phyloP scores from a whole-genome alignment of 2,797 vertebrate genomes.

The Melopsittacus undulatus region DNA sequence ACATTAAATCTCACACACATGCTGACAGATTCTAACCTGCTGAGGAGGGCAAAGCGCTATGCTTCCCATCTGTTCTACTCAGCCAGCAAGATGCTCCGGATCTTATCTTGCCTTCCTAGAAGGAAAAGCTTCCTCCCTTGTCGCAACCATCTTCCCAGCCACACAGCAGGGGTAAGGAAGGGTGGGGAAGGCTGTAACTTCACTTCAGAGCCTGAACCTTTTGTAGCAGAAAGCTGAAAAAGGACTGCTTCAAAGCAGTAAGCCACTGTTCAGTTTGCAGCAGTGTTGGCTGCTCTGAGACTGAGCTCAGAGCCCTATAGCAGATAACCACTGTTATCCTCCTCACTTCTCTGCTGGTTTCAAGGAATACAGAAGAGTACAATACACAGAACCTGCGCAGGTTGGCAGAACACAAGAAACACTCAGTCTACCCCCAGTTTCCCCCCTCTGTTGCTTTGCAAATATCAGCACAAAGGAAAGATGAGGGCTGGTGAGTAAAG shows the following conservation, averaged over 20 bases:
- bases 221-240: not conserved
- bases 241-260: not conserved
- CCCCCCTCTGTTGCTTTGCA: not conserved
- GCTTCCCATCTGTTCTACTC: constrained; percentile 61
- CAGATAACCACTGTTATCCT: not conserved
- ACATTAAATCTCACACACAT: constrained; percentile 52
- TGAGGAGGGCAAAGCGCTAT: constrained; percentile 30
- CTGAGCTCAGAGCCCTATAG: fast-evolving
- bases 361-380: not conserved
- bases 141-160: not conserved
- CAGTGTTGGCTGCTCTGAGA: not conserved
- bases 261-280: not conserved
- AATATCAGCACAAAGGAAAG: not conserved
- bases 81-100: constrained; percentile 31
- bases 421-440: fast-evolving
- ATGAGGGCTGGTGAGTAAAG: not conserved
- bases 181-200: not conserved
- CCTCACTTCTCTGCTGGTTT: not conserved
- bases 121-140: not conserved
- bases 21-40: constrained; percentile 58
- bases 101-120: constrained; percentile 5
- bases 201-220: not conserved
- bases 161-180: not conserved
- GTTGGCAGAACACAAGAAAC: not conserved
- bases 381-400: not conserved